Evolutionary conservation across 1,140 invertebrate species (phyloP).

Genomic region (Orchestia grillus): DNA sequence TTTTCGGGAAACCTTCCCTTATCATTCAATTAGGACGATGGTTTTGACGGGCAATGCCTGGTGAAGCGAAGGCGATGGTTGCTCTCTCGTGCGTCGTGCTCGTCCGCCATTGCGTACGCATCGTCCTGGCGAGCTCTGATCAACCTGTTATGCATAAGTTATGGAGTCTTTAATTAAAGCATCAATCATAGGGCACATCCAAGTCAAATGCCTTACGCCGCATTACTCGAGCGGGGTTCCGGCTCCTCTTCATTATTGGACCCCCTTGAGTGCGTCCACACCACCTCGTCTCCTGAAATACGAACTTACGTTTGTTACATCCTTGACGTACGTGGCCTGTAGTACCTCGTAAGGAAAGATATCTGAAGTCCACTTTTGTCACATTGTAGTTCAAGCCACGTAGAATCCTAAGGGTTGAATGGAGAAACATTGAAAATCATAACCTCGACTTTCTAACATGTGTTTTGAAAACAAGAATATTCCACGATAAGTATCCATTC

Average conservation of each 20-base stretch:
- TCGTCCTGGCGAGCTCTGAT: background rate
- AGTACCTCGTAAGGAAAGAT: background rate
- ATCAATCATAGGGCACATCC: slow-evolving; percentile 23
- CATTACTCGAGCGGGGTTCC: background rate
- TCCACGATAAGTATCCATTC: no score
- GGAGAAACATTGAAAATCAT: no score
- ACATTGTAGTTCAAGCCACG: background rate
- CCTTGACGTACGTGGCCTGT: background rate
- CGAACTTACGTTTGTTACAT: background rate
- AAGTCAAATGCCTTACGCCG: background rate
- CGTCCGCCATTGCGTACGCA: background rate
- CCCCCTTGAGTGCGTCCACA: background rate
- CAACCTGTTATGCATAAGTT: slow-evolving; percentile 36
- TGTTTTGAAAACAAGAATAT: no score
- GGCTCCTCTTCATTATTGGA: background rate
- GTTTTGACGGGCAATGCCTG: background rate
- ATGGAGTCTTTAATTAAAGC: slow-evolving; percentile 42
- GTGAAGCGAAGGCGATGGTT: background rate
- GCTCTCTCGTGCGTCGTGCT: background rate
- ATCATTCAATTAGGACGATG: background rate
- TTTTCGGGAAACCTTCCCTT: background rate
- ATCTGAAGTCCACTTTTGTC: background rate
- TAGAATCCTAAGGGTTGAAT: background rate
- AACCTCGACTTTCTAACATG: no score
- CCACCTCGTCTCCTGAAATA: background rate